Percentiles rank a stretch among this genome's conserved stretches.
Evolutionary conservation across 2,797 vertebrate species (phyloP).

Genomic region (Tangara arthus): DNA sequence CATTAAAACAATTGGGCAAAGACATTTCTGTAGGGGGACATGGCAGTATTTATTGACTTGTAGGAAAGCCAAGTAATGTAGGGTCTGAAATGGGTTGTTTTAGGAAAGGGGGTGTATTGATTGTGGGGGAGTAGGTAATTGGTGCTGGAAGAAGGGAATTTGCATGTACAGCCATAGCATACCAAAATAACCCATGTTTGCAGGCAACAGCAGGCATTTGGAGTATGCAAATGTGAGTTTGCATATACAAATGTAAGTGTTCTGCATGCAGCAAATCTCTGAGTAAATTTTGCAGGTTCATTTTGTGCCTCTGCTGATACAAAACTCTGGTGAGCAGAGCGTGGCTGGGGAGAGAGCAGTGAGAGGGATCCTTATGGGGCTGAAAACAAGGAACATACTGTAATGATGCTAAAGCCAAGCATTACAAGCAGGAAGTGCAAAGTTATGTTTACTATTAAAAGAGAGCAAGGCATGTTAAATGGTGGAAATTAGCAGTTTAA

Average conservation of each 20-base stretch:
- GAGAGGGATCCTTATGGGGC: neutral
- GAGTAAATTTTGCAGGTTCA: neutral
- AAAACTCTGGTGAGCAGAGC: neutral
- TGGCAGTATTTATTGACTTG: neutral
- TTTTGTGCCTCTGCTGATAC: neutral
- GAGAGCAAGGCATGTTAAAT: neutral
- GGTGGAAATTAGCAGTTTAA: constrained; percentile 45
- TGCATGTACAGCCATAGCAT: neutral
- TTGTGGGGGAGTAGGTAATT: neutral
- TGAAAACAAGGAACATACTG: neutral
- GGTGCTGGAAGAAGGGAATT: neutral
- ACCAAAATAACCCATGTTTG: neutral
- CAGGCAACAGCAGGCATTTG: neutral
- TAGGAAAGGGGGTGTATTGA: neutral
- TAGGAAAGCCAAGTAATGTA: neutral
- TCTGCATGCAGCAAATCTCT: neutral
- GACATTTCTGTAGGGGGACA: neutral
- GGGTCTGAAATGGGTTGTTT: neutral
- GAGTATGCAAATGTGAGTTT: constrained; percentile 12
- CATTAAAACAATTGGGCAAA: neutral
- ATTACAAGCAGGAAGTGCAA: neutral
- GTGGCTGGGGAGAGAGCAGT: neutral
- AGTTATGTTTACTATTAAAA: constrained; percentile 43
- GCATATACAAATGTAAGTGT: neutral
- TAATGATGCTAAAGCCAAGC: constrained; percentile 23